These are phyloP conservation scores for Lepidonotus clava DNA, from an alignment of 2,888 invertebrate species.

Conservation along the genomic window DNA sequence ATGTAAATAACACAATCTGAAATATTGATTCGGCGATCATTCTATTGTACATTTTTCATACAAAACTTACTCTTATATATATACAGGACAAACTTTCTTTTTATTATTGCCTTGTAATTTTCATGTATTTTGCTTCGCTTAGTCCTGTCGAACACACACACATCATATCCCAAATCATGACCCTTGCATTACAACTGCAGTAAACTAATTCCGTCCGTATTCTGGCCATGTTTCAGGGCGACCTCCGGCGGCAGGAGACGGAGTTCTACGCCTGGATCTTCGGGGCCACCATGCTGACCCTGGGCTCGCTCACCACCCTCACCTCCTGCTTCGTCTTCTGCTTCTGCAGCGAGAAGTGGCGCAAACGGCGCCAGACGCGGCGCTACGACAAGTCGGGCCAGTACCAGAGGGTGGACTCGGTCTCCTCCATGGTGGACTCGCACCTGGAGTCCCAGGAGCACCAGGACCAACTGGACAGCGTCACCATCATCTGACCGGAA, in stretches of 20 bases:
- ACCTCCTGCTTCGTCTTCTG: constrained; percentile 62
- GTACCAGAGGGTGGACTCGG: constrained; percentile 65
- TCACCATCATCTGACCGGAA: constrained; percentile 57
- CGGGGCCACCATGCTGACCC: constrained; percentile 61
- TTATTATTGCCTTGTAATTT: too few species aligned
- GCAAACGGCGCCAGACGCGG: constrained; percentile 52
- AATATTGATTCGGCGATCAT: too few species aligned
- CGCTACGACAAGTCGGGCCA: constrained; percentile 61
- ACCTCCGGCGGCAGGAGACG: constrained; percentile 54
- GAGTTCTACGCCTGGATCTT: constrained; percentile 64
- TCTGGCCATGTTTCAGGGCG: constrained; percentile 32
- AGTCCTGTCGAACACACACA: too few species aligned
- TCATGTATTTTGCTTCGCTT: too few species aligned
- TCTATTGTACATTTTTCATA: too few species aligned
- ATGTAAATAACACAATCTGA: too few species aligned
- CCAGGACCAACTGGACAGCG: constrained; percentile 56
- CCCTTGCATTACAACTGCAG: too few species aligned
- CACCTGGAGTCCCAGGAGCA: constrained; percentile 56
- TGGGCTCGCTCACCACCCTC: constrained; percentile 59
- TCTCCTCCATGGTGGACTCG: constrained; percentile 64
- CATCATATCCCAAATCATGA: too few species aligned
- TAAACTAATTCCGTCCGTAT: not conserved
- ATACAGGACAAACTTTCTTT: too few species aligned
- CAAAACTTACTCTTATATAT: too few species aligned
- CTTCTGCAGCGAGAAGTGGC: constrained; percentile 61